These are phyloP conservation scores for Eristalinus aeneus DNA, from an alignment of 2,888 invertebrate species.

Conservation along the genomic window DNA sequence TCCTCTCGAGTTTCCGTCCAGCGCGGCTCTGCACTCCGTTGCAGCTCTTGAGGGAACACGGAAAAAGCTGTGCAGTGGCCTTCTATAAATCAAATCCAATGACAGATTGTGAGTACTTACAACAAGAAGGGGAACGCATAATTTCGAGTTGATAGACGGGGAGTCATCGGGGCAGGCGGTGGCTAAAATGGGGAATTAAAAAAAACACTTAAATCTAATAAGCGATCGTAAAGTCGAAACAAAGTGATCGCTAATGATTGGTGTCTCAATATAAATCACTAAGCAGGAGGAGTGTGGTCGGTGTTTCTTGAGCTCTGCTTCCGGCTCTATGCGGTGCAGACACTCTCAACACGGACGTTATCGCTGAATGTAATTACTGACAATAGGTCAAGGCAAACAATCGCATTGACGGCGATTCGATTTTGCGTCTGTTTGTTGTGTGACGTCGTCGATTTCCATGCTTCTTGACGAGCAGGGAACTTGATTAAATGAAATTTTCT, in stretches of 20 bases:
- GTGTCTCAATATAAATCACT: slow-evolving; percentile 59
- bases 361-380: slow-evolving; percentile 45
- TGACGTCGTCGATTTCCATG: background rate
- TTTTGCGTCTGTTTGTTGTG: background rate
- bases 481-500: background rate
- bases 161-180: background rate
- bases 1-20: background rate
- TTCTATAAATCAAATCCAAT: slow-evolving; percentile 47
- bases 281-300: slow-evolving; percentile 4
- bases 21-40: background rate
- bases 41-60: slow-evolving; percentile 44
- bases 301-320: slow-evolving; percentile 1
- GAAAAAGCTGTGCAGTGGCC: slow-evolving; percentile 3
- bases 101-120: slow-evolving; percentile 42
- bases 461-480: no score
- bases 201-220: slow-evolving; percentile 51
- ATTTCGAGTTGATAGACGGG: background rate
- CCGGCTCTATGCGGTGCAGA: background rate
- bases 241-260: slow-evolving; percentile 52
- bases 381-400: slow-evolving; percentile 22
- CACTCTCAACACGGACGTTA: slow-evolving; percentile 19
- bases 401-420: background rate
- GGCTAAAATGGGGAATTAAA: background rate
- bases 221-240: slow-evolving; percentile 53
- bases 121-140: background rate